Percentiles rank a stretch among this genome's conserved stretches.
Conservation (phyloP, 2,888 invertebrate genomes). For the Craniophora ligustri region DNA sequence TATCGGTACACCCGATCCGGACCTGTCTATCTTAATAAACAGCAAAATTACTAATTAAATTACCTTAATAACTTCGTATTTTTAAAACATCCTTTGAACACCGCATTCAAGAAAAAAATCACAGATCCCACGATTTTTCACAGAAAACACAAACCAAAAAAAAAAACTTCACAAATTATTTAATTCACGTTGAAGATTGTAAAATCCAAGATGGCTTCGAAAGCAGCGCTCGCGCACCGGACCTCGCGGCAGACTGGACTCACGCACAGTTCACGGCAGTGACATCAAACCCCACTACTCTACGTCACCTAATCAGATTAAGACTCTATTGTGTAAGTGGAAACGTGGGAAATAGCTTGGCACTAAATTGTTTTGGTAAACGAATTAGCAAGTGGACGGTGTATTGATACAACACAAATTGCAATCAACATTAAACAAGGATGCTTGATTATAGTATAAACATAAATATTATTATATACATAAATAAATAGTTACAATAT, state of each 20-base stretch:
- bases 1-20: slow-evolving; percentile 55
- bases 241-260: slow-evolving; percentile 79
- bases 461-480: slow-evolving; percentile 10
- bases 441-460: no score
- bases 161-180: slow-evolving; percentile 39
- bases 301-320: slow-evolving; percentile 41
- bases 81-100: slow-evolving; percentile 20
- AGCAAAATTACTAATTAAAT: slow-evolving; percentile 38
- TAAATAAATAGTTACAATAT: not conserved
- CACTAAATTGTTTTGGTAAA: slow-evolving; percentile 51
- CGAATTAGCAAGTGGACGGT: slow-evolving; percentile 76
- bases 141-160: slow-evolving; percentile 15
- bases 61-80: slow-evolving; percentile 42
- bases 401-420: slow-evolving; percentile 78
- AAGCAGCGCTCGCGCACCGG: slow-evolving; percentile 70
- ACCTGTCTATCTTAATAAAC: slow-evolving; percentile 49
- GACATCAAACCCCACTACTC: slow-evolving; percentile 72
- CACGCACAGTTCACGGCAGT: slow-evolving; percentile 72
- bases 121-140: slow-evolving; percentile 18
- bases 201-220: slow-evolving; percentile 62
- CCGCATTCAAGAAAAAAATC: slow-evolving; percentile 22
- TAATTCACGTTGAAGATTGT: slow-evolving; percentile 41
- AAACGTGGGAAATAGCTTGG: slow-evolving; percentile 50
- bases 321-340: slow-evolving; percentile 45
- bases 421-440: slow-evolving; percentile 47